A percentile compares a stretch with the other conserved stretches of the same genome.
Evolutionary conservation across 2,888 invertebrate species (phyloP).

Genomic region (Heteromurus nitidus): DNA sequence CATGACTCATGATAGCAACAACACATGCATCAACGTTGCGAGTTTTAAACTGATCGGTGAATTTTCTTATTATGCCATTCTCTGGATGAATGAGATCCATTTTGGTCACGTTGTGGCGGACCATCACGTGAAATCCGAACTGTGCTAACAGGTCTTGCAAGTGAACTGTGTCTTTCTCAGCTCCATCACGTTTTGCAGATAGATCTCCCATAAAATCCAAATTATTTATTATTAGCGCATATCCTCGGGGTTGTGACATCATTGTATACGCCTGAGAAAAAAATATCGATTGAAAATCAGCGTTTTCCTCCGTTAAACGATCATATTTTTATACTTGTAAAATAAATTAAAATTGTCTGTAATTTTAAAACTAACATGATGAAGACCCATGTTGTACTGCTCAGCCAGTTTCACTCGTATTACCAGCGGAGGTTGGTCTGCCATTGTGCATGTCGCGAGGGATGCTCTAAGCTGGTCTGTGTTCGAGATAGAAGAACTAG

Average conservation of each 20-base stretch:
- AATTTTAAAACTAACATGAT: conserved; percentile 14
- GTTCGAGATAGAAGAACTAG: conserved; percentile 41
- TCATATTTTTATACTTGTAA: background rate
- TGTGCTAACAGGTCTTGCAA: conserved; percentile 54
- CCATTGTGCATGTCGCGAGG: conserved; percentile 30
- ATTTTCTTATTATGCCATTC: conserved; percentile 64
- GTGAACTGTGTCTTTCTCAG: conserved; percentile 65
- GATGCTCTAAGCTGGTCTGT: conserved; percentile 36
- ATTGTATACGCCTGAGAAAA: conserved; percentile 62
- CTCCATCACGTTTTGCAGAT: conserved; percentile 60
- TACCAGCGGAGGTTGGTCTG: conserved; percentile 53
- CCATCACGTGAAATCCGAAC: conserved; percentile 64
- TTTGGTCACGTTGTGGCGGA: conserved; percentile 57
- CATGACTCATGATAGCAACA: conserved; percentile 72
- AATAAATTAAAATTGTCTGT: background rate
- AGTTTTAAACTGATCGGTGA: conserved; percentile 59
- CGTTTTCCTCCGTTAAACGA: too few species aligned
- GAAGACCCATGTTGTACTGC: conserved; percentile 57
- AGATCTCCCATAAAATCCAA: conserved; percentile 65
- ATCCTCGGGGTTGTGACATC: conserved; percentile 68
- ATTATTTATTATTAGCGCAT: conserved; percentile 70
- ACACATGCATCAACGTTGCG: conserved; percentile 66
- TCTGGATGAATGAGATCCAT: conserved; percentile 44
- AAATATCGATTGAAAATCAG: background rate
- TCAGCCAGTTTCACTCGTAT: conserved; percentile 46